Evolutionary conservation across 2,113 vertebrate genomes (phyloP), one percentile per base, ranked within the genome.

Genomic region (Chroicocephalus ridibundus): DNA sequence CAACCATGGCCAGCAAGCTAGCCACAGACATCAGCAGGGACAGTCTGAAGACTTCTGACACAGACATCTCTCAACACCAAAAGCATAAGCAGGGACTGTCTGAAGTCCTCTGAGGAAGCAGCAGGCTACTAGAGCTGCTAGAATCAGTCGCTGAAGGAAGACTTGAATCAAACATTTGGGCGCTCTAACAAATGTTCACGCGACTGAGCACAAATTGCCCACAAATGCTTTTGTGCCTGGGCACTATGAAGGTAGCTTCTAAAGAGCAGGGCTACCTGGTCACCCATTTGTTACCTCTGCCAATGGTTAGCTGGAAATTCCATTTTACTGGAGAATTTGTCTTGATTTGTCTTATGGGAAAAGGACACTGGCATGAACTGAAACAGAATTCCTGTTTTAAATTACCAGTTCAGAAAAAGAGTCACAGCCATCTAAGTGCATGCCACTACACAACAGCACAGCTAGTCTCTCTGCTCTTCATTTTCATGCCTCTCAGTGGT

Each of bases 401-500:
- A 44, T 58, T 66, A 44, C 10, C 68, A 29, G 36, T 49, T 62
- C 2, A 20, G 31, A 34, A 51, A 55, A 1, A 55, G 51, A 65
- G 20, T n/a, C 78, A n/a, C 82, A 89, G 86, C 74, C 61, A 52
- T 42, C 27, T 24, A 21, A 71, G 47, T 12, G 22, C 57, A 6
- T 22, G 71, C 31, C 61, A 52, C 40, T 31, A 81, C 7, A 38
- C 26, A 82, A 38, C 44, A 91, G 83, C 69, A 64, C 2, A 74
- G 68, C 66, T 57, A 26, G 29, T 13, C 75, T 78, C 71, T 66
- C 75, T 77, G 70, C 78, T 72, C 75, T 70, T 94, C 87, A 34
- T 84, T 95, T 86, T 82, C 89, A 58, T 78, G 89, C 79, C 93
- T 82, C 71, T 89, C 68, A 86, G 91, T 71, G 89, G 64, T 94